A percentile compares a stretch with the other conserved stretches of the same genome.
Conservation (phyloP, 2,797 vertebrate species). For the Rousettus madagascariensis region DNA sequence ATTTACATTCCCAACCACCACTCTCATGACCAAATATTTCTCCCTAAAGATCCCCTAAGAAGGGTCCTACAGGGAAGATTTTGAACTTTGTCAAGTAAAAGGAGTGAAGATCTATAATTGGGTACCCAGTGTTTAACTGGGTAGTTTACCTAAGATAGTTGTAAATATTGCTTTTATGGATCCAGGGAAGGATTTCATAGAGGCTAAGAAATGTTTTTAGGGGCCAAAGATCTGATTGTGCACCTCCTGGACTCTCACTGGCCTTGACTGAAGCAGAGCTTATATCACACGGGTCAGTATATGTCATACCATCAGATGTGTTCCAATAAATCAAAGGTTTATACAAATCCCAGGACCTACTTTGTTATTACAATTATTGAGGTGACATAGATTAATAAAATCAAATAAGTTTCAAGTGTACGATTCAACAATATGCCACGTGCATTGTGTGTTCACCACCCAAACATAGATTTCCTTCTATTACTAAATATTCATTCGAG, state of each 20-base stretch:
- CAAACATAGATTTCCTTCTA: too few species aligned
- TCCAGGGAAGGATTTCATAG: neutral
- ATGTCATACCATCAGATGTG: neutral
- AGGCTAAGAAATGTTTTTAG: neutral
- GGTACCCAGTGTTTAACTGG: neutral
- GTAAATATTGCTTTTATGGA: neutral
- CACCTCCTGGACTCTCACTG: neutral
- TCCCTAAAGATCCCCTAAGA: neutral
- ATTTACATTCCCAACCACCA: neutral
- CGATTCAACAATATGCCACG: too few species aligned
- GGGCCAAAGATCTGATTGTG: neutral
- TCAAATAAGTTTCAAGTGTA: too few species aligned
- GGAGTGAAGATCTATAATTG: neutral
- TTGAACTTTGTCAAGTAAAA: neutral
- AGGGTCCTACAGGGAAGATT: neutral
- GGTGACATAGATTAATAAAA: too few species aligned
- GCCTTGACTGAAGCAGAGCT: neutral
- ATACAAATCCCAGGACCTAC: neutral
- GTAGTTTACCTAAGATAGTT: neutral
- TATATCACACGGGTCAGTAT: neutral
- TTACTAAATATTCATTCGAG: too few species aligned
- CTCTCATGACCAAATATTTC: neutral
- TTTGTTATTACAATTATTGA: neutral
- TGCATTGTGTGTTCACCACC: too few species aligned
- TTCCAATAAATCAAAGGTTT: constrained; percentile 30